Evolutionary conservation across 2,113 vertebrate species (phyloP).

Genomic region (Galeopterus variegatus): DNA sequence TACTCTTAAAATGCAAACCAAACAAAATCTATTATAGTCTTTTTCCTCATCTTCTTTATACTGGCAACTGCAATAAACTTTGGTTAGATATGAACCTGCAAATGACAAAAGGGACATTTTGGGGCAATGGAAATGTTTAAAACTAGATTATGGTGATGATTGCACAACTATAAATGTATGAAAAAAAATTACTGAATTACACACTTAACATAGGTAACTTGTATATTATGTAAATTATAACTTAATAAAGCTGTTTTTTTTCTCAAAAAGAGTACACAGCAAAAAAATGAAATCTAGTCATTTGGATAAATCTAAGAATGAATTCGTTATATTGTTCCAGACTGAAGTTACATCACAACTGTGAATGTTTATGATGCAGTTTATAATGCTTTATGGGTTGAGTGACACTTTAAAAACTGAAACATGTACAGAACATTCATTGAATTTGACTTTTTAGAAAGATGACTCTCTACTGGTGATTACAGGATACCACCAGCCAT

Average conservation of each 20-base stretch:
- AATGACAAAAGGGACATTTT: not conserved
- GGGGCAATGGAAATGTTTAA: not conserved
- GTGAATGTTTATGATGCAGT: not conserved
- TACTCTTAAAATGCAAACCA: constrained; percentile 16
- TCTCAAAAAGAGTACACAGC: not conserved
- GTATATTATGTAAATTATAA: not conserved
- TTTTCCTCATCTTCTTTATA: not conserved
- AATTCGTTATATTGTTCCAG: not conserved
- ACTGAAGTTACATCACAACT: not conserved
- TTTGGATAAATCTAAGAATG: not conserved
- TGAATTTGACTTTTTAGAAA: constrained; percentile 2
- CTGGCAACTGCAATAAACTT: not conserved
- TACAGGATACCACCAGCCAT: not conserved
- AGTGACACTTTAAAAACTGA: constrained; percentile 22
- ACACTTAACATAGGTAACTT: not conserved
- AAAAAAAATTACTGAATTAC: not conserved
- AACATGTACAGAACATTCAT: not conserved
- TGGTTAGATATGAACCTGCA: not conserved
- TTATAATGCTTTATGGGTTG: not conserved
- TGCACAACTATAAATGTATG: not conserved
- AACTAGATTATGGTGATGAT: not conserved
- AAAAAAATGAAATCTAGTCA: not conserved
- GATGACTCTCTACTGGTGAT: not conserved
- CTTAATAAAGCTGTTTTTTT: not conserved
- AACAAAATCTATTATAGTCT: not conserved